phyloP scores from a whole-genome alignment of 2,888 invertebrate genomes.

The Dolomedes plantarius region DNA sequence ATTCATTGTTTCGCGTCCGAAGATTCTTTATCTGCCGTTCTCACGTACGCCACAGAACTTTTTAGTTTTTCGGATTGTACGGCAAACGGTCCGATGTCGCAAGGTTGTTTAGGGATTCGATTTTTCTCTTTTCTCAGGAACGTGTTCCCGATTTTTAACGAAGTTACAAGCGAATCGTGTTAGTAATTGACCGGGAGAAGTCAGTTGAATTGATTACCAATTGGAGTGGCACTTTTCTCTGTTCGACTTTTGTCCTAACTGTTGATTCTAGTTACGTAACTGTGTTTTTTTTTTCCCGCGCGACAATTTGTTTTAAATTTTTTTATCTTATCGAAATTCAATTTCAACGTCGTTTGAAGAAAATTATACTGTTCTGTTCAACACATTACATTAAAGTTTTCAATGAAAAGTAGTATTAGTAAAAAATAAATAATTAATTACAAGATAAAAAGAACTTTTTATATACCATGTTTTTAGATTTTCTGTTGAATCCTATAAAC shows the following conservation, averaged over 20 bases:
- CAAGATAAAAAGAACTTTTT: too few relatives aligned
- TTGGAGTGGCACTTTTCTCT: neutral
- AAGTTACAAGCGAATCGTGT: neutral
- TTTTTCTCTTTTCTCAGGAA: neutral
- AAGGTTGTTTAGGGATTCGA: neutral
- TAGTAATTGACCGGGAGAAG: neutral
- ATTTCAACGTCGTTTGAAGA: too few relatives aligned
- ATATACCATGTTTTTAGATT: too few relatives aligned
- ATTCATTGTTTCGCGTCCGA: slow-evolving; percentile 22
- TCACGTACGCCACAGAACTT: neutral
- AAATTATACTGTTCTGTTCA: too few relatives aligned
- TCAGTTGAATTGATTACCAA: neutral
- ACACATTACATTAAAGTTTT: too few relatives aligned
- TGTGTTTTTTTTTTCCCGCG: neutral
- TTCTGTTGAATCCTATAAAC: too few relatives aligned
- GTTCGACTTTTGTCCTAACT: neutral
- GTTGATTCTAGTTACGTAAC: neutral
- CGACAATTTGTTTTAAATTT: too few relatives aligned
- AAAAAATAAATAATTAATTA: too few relatives aligned
- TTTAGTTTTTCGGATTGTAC: neutral
- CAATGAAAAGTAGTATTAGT: too few relatives aligned
- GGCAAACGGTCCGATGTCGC: neutral
- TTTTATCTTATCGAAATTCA: too few relatives aligned
- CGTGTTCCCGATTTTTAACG: slow-evolving; percentile 13
- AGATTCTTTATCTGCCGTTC: slow-evolving; percentile 24